phyloP scores from a whole-genome alignment of 2,888 invertebrate genomes.

The Pachycephus smyrnensis region DNA sequence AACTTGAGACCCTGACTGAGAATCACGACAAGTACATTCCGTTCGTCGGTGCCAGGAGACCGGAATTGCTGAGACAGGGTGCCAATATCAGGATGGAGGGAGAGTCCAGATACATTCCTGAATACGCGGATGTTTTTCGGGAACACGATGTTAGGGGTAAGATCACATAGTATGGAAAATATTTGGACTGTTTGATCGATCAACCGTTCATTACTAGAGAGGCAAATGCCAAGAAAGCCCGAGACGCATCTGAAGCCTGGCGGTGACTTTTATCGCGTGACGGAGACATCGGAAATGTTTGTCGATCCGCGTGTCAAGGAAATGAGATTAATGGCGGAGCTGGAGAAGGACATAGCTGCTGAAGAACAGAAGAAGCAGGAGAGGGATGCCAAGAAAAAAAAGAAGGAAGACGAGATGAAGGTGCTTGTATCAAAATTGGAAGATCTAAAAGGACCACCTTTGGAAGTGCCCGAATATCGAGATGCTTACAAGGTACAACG shows the following conservation, averaged over 20 bases:
- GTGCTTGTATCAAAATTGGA: slow-evolving; percentile 56
- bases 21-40: slow-evolving; percentile 66
- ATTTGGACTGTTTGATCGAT: neutral
- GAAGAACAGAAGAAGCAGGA: slow-evolving; percentile 34
- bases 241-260: slow-evolving; percentile 49
- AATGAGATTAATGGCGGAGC: slow-evolving; percentile 33
- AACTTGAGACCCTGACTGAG: slow-evolving; percentile 66
- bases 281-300: slow-evolving; percentile 37
- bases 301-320: slow-evolving; percentile 38
- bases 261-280: slow-evolving; percentile 39
- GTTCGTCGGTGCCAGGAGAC: slow-evolving; percentile 65
- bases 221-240: slow-evolving; percentile 45
- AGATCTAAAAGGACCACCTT: slow-evolving; percentile 52
- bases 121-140: slow-evolving; percentile 64
- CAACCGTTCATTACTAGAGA: slow-evolving; percentile 38
- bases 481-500: slow-evolving; percentile 58
- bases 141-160: slow-evolving; percentile 47
- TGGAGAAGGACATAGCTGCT: slow-evolving; percentile 35
- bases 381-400: slow-evolving; percentile 34
- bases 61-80: slow-evolving; percentile 61
- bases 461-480: slow-evolving; percentile 60
- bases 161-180: neutral
- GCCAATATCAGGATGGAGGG: slow-evolving; percentile 70
- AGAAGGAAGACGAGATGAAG: slow-evolving; percentile 54
- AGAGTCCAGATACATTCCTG: slow-evolving; percentile 65